Conservation (phyloP, 2,113 vertebrate species). For the Spermophilus dauricus region DNA sequence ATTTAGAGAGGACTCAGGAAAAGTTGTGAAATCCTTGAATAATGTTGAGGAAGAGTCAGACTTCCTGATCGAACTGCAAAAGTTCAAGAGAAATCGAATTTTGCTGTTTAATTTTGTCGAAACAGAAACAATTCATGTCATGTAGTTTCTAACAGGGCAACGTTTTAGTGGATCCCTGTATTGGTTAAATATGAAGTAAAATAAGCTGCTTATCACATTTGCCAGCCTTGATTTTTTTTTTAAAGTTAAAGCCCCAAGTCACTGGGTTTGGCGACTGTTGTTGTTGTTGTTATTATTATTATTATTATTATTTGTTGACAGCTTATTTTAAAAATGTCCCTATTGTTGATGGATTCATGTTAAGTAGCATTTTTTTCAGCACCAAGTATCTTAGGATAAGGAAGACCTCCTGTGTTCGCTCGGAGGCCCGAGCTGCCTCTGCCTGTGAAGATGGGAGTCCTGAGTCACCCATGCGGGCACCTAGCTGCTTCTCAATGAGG, state of each 20-base stretch:
- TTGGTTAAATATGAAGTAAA: conserved; percentile 61
- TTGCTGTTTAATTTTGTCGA: conserved; percentile 50
- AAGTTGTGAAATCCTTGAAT: conserved; percentile 40
- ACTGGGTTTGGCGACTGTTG: not conserved
- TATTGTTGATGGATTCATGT: conserved; percentile 48
- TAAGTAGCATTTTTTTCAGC: conserved; percentile 57
- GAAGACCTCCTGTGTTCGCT: conserved; percentile 55
- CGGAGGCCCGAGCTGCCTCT: not conserved
- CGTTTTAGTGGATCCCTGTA: conserved; percentile 32
- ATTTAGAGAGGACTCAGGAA: not conserved
- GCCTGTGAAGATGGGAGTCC: not conserved
- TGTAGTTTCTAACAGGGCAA: conserved; percentile 1
- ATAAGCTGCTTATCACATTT: conserved; percentile 49
- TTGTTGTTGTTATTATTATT: too few species aligned
- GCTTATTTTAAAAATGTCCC: conserved; percentile 62
- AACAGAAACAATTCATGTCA: conserved; percentile 8
- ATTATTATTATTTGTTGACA: not conserved
- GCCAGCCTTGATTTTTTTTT: conserved; percentile 61
- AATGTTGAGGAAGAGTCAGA: not conserved
- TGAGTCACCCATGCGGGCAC: not conserved
- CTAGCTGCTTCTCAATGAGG: not conserved
- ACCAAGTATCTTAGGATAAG: conserved; percentile 54
- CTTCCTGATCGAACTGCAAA: not conserved
- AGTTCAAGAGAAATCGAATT: conserved; percentile 51
- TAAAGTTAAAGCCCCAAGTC: conserved; percentile 30